Evolutionary conservation across 2,888 invertebrate species (phyloP).

Genomic region (Zygaena filipendulae): DNA sequence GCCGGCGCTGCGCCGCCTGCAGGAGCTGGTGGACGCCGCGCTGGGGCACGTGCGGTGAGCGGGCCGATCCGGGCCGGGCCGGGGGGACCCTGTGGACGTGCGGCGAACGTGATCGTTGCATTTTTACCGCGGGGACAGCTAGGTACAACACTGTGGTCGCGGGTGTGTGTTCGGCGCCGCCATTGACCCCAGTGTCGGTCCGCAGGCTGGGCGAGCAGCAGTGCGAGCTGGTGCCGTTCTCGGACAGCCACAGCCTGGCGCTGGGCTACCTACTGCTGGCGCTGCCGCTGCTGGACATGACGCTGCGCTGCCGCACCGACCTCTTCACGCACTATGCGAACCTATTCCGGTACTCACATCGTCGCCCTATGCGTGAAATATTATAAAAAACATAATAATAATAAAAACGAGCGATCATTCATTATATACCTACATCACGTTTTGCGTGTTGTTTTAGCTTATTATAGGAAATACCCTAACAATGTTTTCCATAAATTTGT

Average conservation of each 20-base stretch:
- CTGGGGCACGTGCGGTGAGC: conserved; percentile 25
- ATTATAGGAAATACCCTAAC: no score
- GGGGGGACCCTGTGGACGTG: background rate
- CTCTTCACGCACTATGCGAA: conserved; percentile 78
- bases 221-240: conserved; percentile 65
- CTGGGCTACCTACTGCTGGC: conserved; percentile 79
- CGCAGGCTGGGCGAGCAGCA: conserved; percentile 67
- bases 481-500: no score
- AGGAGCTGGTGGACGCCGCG: conserved; percentile 25
- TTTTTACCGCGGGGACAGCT: background rate
- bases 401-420: no score
- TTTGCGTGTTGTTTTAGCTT: no score
- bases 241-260: conserved; percentile 69
- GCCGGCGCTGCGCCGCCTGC: conserved; percentile 21
- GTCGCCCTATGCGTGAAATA: background rate
- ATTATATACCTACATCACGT: no score
- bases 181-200: background rate
- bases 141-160: background rate
- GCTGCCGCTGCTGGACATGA: conserved; percentile 73
- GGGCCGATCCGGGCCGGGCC: background rate
- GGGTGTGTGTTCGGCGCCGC: background rate
- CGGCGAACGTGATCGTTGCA: background rate
- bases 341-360: conserved; percentile 54
- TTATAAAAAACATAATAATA: no score
- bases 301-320: conserved; percentile 72